Evolutionary conservation across 1,140 invertebrate genomes (phyloP), one percentile per base, ranked within the genome.

Genomic region (Hyles vespertilio): DNA sequence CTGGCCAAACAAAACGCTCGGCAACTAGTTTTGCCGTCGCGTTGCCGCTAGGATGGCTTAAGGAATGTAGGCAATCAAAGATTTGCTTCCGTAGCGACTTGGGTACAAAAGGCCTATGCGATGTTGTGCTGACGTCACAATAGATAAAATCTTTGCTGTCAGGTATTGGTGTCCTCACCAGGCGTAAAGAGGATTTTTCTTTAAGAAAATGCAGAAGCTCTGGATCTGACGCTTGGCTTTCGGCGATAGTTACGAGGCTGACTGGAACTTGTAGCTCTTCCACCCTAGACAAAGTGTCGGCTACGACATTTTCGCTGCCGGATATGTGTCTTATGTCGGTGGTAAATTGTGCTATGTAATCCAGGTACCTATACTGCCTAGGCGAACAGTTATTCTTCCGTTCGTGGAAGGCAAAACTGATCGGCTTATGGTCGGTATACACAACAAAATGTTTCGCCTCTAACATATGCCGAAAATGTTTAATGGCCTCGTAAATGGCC

Each of bases 1-100:
- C 32, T n/a, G 51, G 51, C 51, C 51, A 53, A n/a, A 53, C 34
- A 11, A 10, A 53, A 22, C 51, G 51, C 33, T 53, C 9, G 3
- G 32, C 10, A 10, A 53, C n/a, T n/a, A 53, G n/a, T 32, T 53
- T 53, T 3, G 32, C 32, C 3, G 51, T 34, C 3, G 34, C 32
- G n/a, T 32, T 36, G 9, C 32, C 51, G 9, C 51, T 34, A 5
- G 51, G 51, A 10, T 53, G 51, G 32, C 51, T 53, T 5, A 53
- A 9, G 32, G 11, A 9, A 36, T 53, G 51, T 3, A 53, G 51
- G 1, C 32, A n/a, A 11, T 53, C 51, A 11, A 40, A 53, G 10
- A 53, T 9, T 11, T 53, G 51, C 5, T 43, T 36, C 10, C 51
- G 33, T 11, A 53, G 40, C 10, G 32, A 3, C 5, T 10, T 10